Conservation (phyloP, 1,140 invertebrate genomes). For the Drosophila bipectinata region DNA sequence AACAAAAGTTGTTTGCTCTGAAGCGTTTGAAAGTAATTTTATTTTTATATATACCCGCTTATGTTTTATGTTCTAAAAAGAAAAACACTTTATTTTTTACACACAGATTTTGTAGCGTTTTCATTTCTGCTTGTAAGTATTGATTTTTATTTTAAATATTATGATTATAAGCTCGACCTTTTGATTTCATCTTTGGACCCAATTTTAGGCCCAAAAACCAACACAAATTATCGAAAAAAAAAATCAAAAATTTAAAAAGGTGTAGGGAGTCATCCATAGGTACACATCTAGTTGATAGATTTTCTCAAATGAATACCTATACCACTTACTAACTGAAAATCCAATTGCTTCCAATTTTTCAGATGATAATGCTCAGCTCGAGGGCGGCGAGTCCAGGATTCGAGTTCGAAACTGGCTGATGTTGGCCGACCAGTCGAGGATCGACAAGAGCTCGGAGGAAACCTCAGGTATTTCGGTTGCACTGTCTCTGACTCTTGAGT, state of each 20-base stretch:
- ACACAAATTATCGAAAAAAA: conserved; percentile 25
- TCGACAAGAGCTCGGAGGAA: conserved; percentile 58
- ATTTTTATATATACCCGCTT: neutral
- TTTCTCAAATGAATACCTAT: neutral
- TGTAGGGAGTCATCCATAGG: conserved; percentile 52
- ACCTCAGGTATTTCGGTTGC: conserved; percentile 61
- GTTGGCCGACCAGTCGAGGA: conserved; percentile 80
- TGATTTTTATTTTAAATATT: conserved; percentile 41
- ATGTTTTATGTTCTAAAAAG: conserved; percentile 3
- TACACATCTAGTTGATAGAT: conserved; percentile 34
- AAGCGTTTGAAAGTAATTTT: conserved; percentile 43
- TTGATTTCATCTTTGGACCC: conserved; percentile 21
- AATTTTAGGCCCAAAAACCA: conserved; percentile 11
- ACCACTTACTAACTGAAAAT: conserved; percentile 7
- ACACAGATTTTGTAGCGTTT: conserved; percentile 60
- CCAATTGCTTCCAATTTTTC: conserved; percentile 30
- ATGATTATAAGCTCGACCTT: conserved; percentile 1
- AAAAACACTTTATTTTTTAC: conserved; percentile 52
- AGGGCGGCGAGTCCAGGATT: conserved; percentile 72
- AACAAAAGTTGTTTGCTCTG: conserved; percentile 65
- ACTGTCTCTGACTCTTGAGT: conserved; percentile 10
- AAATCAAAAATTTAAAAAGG: conserved; percentile 7
- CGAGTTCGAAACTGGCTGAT: conserved; percentile 82
- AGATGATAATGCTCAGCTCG: conserved; percentile 59
- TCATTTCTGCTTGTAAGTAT: conserved; percentile 75